Evolutionary conservation across 2,888 invertebrate species (phyloP).

Genomic region (Caenorhabditis wallacei): DNA sequence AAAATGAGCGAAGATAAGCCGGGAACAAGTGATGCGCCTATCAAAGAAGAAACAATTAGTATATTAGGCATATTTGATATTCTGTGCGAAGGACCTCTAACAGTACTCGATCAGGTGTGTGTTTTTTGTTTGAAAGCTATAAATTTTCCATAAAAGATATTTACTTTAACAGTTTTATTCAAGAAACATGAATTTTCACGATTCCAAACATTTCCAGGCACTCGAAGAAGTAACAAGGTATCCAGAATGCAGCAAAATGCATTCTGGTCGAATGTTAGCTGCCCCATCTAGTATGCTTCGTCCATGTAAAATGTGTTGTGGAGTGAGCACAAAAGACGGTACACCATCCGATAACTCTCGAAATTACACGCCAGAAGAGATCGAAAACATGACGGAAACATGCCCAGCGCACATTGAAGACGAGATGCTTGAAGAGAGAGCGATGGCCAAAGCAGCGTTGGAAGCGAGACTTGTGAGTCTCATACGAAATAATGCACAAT

Average conservation of each 20-base stretch:
- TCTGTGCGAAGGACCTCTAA: background rate
- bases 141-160: too few relatives aligned
- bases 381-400: slow-evolving; percentile 21
- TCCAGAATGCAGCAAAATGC: background rate
- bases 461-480: slow-evolving; percentile 9
- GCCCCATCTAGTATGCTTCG: background rate
- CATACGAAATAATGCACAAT: background rate
- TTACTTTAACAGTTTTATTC: too few relatives aligned
- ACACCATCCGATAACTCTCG: background rate
- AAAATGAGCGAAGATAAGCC: background rate
- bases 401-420: slow-evolving; percentile 16
- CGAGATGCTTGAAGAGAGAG: background rate
- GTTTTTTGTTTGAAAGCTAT: background rate
- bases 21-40: background rate
- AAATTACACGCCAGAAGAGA: slow-evolving; percentile 17
- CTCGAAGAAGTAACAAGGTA: background rate
- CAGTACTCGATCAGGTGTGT: background rate
- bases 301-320: slow-evolving; percentile 18
- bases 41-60: background rate
- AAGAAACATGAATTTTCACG: too few relatives aligned
- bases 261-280: slow-evolving; percentile 1
- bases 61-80: background rate
- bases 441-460: background rate
- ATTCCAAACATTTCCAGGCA: slow-evolving; percentile 9
- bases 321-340: background rate